Base-by-base conservation (phyloP, 2,888 invertebrate genomes). In the Nipponacmea schrenckii region DNA sequence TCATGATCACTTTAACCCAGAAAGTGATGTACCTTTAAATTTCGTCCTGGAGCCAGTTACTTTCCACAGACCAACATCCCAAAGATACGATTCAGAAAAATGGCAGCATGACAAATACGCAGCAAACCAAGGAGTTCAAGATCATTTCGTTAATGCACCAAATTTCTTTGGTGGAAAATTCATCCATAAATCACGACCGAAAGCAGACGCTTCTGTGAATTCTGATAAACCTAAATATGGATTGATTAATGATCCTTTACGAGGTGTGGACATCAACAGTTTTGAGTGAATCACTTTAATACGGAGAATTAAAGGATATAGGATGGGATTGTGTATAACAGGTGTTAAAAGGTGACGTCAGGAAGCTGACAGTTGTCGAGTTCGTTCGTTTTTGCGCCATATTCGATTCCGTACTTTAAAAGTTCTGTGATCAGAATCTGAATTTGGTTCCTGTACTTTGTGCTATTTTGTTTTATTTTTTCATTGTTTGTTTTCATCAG, bases 221-320 rank as follows among this genome's bases (percentile, higher is more conserved):
- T 20, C 56, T 10, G 24, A 24, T 20, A 24, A 24, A 24, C 10
- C 56, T 3, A 24, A 56, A 56, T 56, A 12, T 24, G 56, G 56
- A 20, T 24, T 56, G 24, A 56, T 56, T 20, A 56, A 56, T 56
- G 56, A 56, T 24, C 56, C 56, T 24, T 20, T 56, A 10, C 20
- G 56, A 20, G 10, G 12, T 24, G 20, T 56, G 20, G 56, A 56
- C 20, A 20, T 56, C 10, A 10, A 39, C 39, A 39, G 39, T 39
- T 39, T 39, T 39, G 5, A 39, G 39, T 39, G 10, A 39, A 81
- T 92, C 92, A 91, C 96, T 96, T 76, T 95, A 94, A 91, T 95
- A 96, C 95, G 81, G 94, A 93, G 90, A 93, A 95, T 90, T 95
- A 97, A 39, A 39, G 39, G 39, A 10, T n/a, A n/a, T n/a, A n/a